phyloP scores from a whole-genome alignment of 2,888 invertebrate genomes.

The Nasonia oneida region DNA sequence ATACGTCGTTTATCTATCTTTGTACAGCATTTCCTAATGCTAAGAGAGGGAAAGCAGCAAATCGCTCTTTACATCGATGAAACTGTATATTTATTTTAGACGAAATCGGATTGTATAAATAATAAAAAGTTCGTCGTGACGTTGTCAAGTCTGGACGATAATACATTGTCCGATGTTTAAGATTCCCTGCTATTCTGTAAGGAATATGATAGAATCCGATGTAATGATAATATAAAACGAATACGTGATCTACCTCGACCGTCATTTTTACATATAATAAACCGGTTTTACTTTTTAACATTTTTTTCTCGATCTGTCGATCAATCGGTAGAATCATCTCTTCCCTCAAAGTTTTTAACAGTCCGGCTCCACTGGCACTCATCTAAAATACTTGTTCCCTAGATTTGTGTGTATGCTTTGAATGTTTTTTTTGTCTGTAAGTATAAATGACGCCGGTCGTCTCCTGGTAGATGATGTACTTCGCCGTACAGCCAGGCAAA shows the following conservation, averaged over 20 bases:
- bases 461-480: slow-evolving; percentile 16
- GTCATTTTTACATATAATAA: slow-evolving; percentile 64
- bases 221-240: slow-evolving; percentile 68
- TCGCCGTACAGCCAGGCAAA: not conserved
- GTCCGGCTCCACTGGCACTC: slow-evolving; percentile 41
- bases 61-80: slow-evolving; percentile 20
- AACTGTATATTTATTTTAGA: slow-evolving; percentile 54
- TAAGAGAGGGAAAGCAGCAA: slow-evolving; percentile 1
- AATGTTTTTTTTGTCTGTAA: not conserved
- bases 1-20: not conserved
- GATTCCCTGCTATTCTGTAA: slow-evolving; percentile 74
- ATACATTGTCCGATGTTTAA: slow-evolving; percentile 40
- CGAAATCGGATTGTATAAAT: slow-evolving; percentile 50
- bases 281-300: slow-evolving; percentile 35
- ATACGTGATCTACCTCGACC: slow-evolving; percentile 65
- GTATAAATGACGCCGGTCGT: slow-evolving; percentile 8
- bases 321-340: slow-evolving; percentile 25
- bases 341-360: slow-evolving; percentile 25
- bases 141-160: slow-evolving; percentile 42
- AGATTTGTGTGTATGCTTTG: slow-evolving; percentile 13
- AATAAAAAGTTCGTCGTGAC: slow-evolving; percentile 47
- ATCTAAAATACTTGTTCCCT: slow-evolving; percentile 51
- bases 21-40: not conserved
- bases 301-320: slow-evolving; percentile 10
- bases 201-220: slow-evolving; percentile 78